Evolutionary conservation across 2,888 invertebrate species (phyloP), one percentile per base, ranked within the genome.

Genomic region (Oligia latruncula): DNA sequence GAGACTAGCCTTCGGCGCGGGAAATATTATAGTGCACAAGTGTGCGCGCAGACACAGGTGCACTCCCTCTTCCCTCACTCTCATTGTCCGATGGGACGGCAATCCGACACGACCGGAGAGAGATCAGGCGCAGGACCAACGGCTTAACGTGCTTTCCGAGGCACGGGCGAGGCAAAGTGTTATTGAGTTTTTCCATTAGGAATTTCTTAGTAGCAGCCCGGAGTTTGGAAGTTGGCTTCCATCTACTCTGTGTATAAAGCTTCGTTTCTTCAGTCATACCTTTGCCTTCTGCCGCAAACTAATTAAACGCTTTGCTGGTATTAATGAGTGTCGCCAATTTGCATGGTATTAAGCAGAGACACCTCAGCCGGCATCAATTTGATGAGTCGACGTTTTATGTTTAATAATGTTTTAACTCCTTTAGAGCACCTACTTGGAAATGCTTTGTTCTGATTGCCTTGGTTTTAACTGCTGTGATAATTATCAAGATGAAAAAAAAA

Each of bases 291-390:
- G 55, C 62, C 55, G 55, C 64, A 23, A 70, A 64, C 65, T 74
- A 85, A 87, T 85, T 70, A 75, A 90, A 88, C 84, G 86, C 83
- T 88, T 83, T 88, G 81, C 86, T 83, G 72, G 78, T 84, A 84
- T 86, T 87, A 87, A 90, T 82, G 85, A 87, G 62, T 64, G 72
- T 67, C 67, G 29, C 75, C 71, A 62, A 85, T 85, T 81, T 81
- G 82, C 71, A 81, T 78, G 65, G 20, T 58, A 81, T 85, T 87
- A 76, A 65, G 77, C 73, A 64, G 62, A 80, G 60, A 65, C 43
- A 60, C 70, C 67, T 35, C 64, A 85, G 64, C 58, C 49, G 67
- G 43, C 43, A n/a, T n/a, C 11, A 62, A 75, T 13, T 46, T 66
- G 72, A 67, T 74, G 67, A 29, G 29, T 71, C 20, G 58, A 71